Evolutionary conservation across 2,797 vertebrate species (phyloP).

Genomic region (Sebastes umbrosus): DNA sequence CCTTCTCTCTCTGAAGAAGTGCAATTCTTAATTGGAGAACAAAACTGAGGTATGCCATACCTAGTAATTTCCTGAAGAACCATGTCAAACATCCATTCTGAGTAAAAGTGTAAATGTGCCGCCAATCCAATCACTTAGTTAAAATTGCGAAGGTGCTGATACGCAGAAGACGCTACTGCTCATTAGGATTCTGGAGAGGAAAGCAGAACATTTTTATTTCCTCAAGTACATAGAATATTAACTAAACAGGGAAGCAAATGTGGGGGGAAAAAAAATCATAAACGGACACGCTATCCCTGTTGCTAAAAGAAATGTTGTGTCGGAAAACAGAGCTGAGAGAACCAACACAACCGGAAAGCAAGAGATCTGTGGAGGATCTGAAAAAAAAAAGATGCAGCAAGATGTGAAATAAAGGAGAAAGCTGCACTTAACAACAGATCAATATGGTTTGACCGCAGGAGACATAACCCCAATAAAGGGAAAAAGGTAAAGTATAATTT

Average conservation of each 20-base stretch:
- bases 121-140: conserved; percentile 14
- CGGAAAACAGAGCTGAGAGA: background rate
- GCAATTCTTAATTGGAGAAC: conserved; percentile 13
- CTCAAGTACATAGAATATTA: conserved; percentile 8
- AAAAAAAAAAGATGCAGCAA: background rate
- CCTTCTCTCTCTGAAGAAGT: background rate
- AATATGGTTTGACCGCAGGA: conserved; percentile 33
- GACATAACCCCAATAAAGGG: conserved; percentile 35
- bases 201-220: conserved; percentile 12
- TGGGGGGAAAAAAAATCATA: background rate
- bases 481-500: conserved; percentile 36
- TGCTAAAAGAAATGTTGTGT: background rate
- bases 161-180: background rate
- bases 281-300: background rate
- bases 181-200: conserved; percentile 3
- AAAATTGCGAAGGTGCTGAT: conserved; percentile 22
- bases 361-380: background rate
- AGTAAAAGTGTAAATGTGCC: conserved; percentile 10
- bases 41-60: conserved; percentile 9
- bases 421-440: conserved; percentile 41
- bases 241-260: background rate
- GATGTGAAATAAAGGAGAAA: conserved; percentile 26
- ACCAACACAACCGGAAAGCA: conserved; percentile 5
- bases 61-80: background rate
- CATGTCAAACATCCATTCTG: conserved; percentile 5